A percentile compares a stretch with the other conserved stretches of the same genome.
Evolutionary conservation across 2,113 vertebrate genomes (phyloP).

Genomic region (Leptocoma aspasia): DNA sequence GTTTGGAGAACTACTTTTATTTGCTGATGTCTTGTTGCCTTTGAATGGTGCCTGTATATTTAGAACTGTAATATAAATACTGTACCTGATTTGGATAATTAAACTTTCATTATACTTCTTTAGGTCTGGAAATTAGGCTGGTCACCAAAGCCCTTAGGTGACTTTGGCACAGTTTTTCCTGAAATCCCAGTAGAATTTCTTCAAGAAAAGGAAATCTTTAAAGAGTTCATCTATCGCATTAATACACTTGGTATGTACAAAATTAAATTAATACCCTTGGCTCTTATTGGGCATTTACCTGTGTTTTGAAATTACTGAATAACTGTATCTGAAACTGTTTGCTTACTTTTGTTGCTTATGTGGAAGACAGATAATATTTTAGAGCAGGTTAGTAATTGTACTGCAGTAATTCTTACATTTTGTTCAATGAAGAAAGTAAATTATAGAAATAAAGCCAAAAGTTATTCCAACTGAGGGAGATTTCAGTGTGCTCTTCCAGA

Average conservation of each 20-base stretch:
- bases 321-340: not conserved
- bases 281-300: not conserved
- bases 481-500: not conserved
- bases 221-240: slow-evolving; percentile 94
- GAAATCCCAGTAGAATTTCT: slow-evolving; percentile 98
- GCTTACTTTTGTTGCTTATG: not conserved
- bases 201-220: slow-evolving; percentile 96
- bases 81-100: not conserved
- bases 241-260: slow-evolving; percentile 87
- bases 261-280: not conserved
- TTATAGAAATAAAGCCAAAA: not conserved
- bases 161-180: slow-evolving; percentile 88
- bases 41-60: not conserved
- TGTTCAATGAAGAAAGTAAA: not conserved
- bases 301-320: not conserved
- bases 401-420: not conserved
- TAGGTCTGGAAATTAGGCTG: slow-evolving; percentile 98
- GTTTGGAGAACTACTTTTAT: not conserved
- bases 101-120: not conserved
- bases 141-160: slow-evolving; percentile 89
- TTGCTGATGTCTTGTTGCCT: not conserved
- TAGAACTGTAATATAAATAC: not conserved
- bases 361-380: not conserved
- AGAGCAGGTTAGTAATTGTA: not conserved
- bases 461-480: fast-evolving